Evolutionary conservation across 2,113 vertebrate genomes (phyloP).

Genomic region (Heterotilapia buettikoferi): DNA sequence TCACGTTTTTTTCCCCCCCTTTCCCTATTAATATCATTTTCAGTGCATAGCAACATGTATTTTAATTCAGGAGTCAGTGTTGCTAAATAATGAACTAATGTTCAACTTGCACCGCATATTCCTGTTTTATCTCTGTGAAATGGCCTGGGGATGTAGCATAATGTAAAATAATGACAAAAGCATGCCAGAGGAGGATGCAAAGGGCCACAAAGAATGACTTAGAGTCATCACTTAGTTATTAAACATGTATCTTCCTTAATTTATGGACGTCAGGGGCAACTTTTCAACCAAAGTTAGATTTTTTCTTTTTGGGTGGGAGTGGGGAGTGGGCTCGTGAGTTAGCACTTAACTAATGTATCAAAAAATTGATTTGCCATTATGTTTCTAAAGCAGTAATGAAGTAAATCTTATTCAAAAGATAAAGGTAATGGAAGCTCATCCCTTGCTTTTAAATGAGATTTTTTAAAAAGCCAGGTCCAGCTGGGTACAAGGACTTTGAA

Average conservation of each 20-base stretch:
- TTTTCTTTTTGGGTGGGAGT: neutral
- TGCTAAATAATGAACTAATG: slow-evolving; percentile 67
- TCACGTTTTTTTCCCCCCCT: neutral
- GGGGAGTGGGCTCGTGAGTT: neutral
- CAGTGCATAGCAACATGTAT: slow-evolving; percentile 8
- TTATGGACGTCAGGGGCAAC: slow-evolving; percentile 1
- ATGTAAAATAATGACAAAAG: slow-evolving; percentile 66
- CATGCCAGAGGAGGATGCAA: slow-evolving; percentile 30
- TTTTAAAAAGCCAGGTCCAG: neutral
- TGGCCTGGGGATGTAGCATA: slow-evolving; percentile 46
- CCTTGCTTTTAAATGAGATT: neutral
- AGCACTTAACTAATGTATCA: neutral
- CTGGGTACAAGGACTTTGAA: neutral
- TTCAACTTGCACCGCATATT: slow-evolving; percentile 59
- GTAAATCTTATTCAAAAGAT: neutral
- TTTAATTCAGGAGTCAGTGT: slow-evolving; percentile 45
- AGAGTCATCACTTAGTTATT: slow-evolving; percentile 19
- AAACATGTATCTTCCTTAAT: slow-evolving; percentile 17
- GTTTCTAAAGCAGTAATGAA: neutral
- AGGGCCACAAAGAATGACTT: slow-evolving; percentile 9
- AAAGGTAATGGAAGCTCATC: neutral
- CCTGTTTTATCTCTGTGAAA: slow-evolving; percentile 62
- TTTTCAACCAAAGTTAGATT: neutral
- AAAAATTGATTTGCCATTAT: neutral
- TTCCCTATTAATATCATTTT: neutral